Percentiles rank a stretch among this genome's conserved stretches.
Evolutionary conservation across 2,113 vertebrate species (phyloP).

Genomic region (Malurus cyaneus): DNA sequence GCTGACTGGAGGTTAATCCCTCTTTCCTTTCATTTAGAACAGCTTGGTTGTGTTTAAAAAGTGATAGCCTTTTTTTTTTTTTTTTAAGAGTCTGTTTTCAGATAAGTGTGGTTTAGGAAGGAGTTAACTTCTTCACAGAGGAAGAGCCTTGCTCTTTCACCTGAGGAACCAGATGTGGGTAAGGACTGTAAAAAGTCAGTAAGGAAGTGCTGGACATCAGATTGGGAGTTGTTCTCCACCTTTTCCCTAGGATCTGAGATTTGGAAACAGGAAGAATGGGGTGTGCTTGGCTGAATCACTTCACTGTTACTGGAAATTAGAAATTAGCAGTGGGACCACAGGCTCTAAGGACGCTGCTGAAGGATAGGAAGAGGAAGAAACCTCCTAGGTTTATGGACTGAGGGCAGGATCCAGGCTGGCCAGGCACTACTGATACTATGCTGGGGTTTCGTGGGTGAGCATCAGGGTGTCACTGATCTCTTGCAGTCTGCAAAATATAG

Average conservation of each 20-base stretch:
- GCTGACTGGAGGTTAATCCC: not conserved
- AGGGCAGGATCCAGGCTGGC: not conserved
- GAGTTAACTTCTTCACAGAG: not conserved
- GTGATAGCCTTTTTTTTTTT: not conserved
- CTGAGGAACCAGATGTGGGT: not conserved
- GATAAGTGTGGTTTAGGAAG: not conserved
- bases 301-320: not conserved
- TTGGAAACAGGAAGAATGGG: not conserved
- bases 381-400: fast-evolving
- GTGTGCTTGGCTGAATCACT: not conserved
- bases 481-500: not conserved
- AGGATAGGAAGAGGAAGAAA: not conserved
- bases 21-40: not conserved
- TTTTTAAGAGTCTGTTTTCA: not conserved
- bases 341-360: not conserved
- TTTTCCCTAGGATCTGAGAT: not conserved
- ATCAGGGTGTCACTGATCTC: not conserved
- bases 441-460: not conserved
- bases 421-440: fast-evolving
- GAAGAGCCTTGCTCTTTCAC: not conserved
- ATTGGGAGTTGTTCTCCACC: not conserved
- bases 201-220: not conserved
- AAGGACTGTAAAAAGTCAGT: not conserved
- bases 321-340: not conserved
- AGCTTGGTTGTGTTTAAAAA: not conserved